Evolutionary conservation across 2,888 invertebrate species (phyloP), one percentile per base, ranked within the genome.

Genomic region (Aethes cnicana): DNA sequence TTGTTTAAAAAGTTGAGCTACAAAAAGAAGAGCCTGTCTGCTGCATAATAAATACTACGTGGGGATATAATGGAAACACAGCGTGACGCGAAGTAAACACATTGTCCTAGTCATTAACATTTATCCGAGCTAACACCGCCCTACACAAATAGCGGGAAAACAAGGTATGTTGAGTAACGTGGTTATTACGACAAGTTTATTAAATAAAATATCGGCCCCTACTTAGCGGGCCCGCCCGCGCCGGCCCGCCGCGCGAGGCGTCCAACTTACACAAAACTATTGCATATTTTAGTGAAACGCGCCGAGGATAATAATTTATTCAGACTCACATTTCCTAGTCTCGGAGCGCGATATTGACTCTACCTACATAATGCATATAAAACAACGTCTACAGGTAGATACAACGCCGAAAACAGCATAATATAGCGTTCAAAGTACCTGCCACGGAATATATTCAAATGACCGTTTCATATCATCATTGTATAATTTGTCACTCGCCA

Each of bases 201-300:
- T 84, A 74, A 84, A 87, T 86, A 86, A 84, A 84, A 83, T 82
- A 84, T 76, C 63, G 71, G 67, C 65, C 57, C 63, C 71, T 77
- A 81, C 79, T 84, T 78, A 83, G 78, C 64, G 68, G 46, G 52
- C 52, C 61, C 62, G 73, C 66, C 66, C 64, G 57, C 64, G 56
- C 69, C 59, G 56, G 32, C 21, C 48, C 20, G 18, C 70, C 72
- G 71, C 74, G 69, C 68, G 74, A 84, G 84, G 84, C 83, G 83
- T 75, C 74, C 78, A 81, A 87, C 75, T 84, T 83, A 85, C 80
- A 86, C 82, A 84, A 86, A 85, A 85, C 83, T 83, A 76, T 75
- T 88, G 80, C 84, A 88, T 88, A 87, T 83, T 88, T 87, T 80
- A 88, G 81, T 77, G 72, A 70, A 72, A 77, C 79, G 77, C 82